Base-by-base conservation (phyloP, 2,797 vertebrate genomes). In the Pipistrellus pygmaeus region DNA sequence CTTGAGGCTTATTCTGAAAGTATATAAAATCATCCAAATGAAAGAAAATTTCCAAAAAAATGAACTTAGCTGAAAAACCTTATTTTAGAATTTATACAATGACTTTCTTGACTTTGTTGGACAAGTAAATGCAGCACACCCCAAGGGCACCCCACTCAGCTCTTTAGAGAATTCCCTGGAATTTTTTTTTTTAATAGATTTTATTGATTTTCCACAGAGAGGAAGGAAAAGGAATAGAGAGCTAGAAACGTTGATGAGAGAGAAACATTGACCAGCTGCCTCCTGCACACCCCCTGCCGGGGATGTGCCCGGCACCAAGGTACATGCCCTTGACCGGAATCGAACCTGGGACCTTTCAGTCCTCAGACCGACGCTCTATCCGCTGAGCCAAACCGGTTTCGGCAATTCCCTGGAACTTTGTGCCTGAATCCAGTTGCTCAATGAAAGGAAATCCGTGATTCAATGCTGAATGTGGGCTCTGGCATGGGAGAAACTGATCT, bases 41-140 rank as follows among this genome's bases (percentile, higher is more conserved):
- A 93, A 98, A 97, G 93, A 68, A 88, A 85, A 96, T 96, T 95
- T 97, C 96, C 88, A 95, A 93, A 91, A 96, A 93, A 97, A 89
- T 94, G 96, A 88, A 94, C 93, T 95, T 96, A 86, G 95, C 6
- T 7, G 64, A 86, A 82, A 95, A 96, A 55, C 14, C 32, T 62
- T 44, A 69, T 81, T 78, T 78, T 55, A 78, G 13, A 81, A 41
- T 41, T 62, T 75, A 41, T 41, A 41, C 38, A 41, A 57, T n/a
- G 23, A 5, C 25, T 73, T 48, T 93, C 72, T 94, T 96, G 90
- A 94, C 91, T 51, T 93, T 86, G 84, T 87, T 90, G 66, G 92
- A 90, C 81, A 97, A 95, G 86, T 88, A 92, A 95, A 64, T 78
- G 7, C 64, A 77, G 32, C 38, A 73, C 62, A 76, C 48, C 10